These are phyloP conservation scores for Aleiodes sp. DNA, from an alignment of 1,140 invertebrate species.

Conservation along the genomic window DNA sequence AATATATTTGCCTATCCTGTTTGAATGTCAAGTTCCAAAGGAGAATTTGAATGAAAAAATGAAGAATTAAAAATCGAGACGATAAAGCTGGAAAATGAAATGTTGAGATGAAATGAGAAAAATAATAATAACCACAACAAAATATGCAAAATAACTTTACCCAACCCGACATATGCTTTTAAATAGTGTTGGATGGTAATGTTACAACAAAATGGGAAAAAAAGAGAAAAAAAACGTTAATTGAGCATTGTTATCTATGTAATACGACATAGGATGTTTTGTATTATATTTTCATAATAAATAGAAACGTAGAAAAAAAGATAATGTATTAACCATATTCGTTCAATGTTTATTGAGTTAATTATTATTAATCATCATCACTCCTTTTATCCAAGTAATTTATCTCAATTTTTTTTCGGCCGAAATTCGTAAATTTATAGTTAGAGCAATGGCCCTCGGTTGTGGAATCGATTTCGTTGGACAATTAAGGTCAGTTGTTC, in stretches of 20 bases:
- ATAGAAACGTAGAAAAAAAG: conserved; percentile 71
- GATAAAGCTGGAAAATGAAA: background rate
- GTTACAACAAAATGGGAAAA: conserved; percentile 58
- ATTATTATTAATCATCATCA: conserved; percentile 27
- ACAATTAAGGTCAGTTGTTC: conserved; percentile 16
- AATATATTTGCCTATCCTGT: background rate
- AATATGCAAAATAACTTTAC: conserved; percentile 50
- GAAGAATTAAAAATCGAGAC: no score
- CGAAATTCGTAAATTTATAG: background rate
- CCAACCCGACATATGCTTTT: conserved; percentile 56
- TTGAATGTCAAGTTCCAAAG: background rate
- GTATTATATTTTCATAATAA: conserved; percentile 77
- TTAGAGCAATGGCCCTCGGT: background rate
- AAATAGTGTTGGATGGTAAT: conserved; percentile 61
- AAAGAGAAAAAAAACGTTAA: conserved; percentile 56
- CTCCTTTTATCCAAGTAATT: background rate
- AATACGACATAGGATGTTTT: conserved; percentile 74
- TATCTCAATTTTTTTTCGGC: no score
- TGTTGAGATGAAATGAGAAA: conserved; percentile 25
- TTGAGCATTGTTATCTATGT: conserved; percentile 69
- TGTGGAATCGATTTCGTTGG: background rate
- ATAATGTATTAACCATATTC: conserved; percentile 53
- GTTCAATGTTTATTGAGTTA: conserved; percentile 21
- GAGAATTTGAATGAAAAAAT: background rate
- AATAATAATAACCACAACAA: conserved; percentile 34